Evolutionary conservation across 2,888 invertebrate species (phyloP), one percentile per base, ranked within the genome.

Genomic region (Arctia plantaginis): DNA sequence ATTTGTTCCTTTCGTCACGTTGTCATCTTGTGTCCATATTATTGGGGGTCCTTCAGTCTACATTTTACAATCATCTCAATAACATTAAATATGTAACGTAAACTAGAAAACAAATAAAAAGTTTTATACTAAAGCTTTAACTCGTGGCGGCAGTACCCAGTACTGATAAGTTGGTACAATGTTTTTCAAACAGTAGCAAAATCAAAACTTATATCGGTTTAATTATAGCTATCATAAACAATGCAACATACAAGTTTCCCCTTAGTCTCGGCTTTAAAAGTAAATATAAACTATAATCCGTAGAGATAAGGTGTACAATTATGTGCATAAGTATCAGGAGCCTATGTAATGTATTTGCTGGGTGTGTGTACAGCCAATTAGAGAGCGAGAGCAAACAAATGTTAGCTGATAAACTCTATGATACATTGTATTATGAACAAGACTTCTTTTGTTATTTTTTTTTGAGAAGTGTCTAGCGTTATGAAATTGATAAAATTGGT

Each of bases 391-490:
- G 30, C 62, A 62, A 39, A 67, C 44, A 66, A 44, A 41, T n/a
- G 27, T 44, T 67, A 4, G 47, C 23, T 67, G 67, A 67, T 67
- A 67, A 67, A 67, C 67, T 47, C 10, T 33, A 33, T 47, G 44
- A 18, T 55, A 55, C 55, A n/a, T 12, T 62, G 30, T 30, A 30
- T 30, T 30, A 62, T 62, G 30, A 62, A 18, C 30, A 30, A 15
- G 18, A 62, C 13, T 30, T 30, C 18, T 59, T 18, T 30, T 7
- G 30, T 62, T 30, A 30, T 30, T 30, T 62, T 62, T 0, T 30
- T 30, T 62, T 20, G 15, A 18, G 18, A 3, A 30, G 7, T 62
- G n/a, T 23, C 0, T 55, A 55, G 15, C 13, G 15, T 35, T 35
- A 35, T 35, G 6, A 35, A 35, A 35, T 15, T 13, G 44, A 6